A percentile compares a stretch with the other conserved stretches of the same genome.
These are phyloP conservation scores for Actenoides hombroni DNA, from an alignment of 2,113 vertebrate genomes.

Conservation along the genomic window DNA sequence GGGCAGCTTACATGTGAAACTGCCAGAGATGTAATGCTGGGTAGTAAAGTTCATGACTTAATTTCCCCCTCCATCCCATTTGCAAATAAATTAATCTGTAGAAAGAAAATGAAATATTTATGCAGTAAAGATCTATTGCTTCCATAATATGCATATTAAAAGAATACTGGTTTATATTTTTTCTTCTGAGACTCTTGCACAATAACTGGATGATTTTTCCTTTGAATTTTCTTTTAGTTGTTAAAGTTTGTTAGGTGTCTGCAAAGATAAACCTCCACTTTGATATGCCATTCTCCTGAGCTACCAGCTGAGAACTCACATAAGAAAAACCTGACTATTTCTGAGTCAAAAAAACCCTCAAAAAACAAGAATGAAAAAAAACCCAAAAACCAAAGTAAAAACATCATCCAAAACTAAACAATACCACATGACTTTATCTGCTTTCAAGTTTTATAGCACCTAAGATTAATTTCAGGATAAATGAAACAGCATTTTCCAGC, in stretches of 20 bases:
- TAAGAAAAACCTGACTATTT: not conserved
- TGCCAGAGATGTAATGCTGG: not conserved
- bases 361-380: not conserved
- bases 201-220: not conserved
- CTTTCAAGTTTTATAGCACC: not conserved
- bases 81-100: not conserved
- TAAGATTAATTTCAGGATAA: not conserved
- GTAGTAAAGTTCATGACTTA: not conserved
- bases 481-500: not conserved
- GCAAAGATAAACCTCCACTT: not conserved
- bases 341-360: not conserved
- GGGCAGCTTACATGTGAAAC: not conserved
- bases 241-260: not conserved
- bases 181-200: not conserved
- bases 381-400: not conserved
- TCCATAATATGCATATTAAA: not conserved
- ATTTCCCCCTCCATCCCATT: not conserved
- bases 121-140: not conserved
- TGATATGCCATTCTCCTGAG: not conserved
- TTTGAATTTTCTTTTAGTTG: not conserved
- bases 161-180: fast-evolving
- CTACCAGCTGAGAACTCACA: not conserved
- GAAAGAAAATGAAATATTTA: not conserved
- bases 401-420: not conserved
- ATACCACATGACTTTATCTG: not conserved